These are phyloP conservation scores for Drosophila heteroneura DNA, from an alignment of 2,888 invertebrate species.

Conservation along the genomic window DNA sequence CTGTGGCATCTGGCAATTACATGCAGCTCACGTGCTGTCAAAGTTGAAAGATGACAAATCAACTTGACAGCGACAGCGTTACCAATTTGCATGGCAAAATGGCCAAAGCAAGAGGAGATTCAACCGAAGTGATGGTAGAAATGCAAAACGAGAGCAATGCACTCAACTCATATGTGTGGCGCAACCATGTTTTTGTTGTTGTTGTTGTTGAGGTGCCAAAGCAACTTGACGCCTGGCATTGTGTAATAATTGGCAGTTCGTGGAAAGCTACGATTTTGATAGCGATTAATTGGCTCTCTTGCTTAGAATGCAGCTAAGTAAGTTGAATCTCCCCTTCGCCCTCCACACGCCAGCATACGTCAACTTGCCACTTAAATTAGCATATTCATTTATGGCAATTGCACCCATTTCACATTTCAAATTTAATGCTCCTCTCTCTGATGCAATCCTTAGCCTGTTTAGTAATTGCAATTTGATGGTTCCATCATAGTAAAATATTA, in stretches of 20 bases:
- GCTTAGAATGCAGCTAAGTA: constrained; percentile 57
- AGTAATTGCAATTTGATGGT: constrained; percentile 63
- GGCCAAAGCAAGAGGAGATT: constrained; percentile 61
- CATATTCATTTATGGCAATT: constrained; percentile 75
- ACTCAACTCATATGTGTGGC: constrained; percentile 23
- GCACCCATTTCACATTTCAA: constrained; percentile 52
- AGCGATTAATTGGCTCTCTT: constrained; percentile 73
- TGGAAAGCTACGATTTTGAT: constrained; percentile 72
- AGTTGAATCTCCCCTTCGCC: constrained; percentile 19
- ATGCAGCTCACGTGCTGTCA: constrained; percentile 78
- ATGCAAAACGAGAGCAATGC: constrained; percentile 63
- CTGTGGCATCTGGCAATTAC: constrained; percentile 71
- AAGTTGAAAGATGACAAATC: constrained; percentile 80
- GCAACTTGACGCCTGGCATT: constrained; percentile 73
- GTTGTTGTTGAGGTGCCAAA: constrained; percentile 38
- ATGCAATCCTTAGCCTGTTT: constrained; percentile 18
- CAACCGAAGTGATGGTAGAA: constrained; percentile 59
- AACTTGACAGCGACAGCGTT: constrained; percentile 72
- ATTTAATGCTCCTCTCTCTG: constrained; percentile 26
- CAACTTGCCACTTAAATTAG: constrained; percentile 57
- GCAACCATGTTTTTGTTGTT: constrained; percentile 6
- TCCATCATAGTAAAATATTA: constrained; percentile 67
- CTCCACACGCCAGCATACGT: neutral
- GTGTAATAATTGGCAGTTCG: constrained; percentile 80
- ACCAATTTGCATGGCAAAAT: constrained; percentile 77